phyloP scores from a whole-genome alignment of 2,797 vertebrate genomes.

The Crax fasciolata region DNA sequence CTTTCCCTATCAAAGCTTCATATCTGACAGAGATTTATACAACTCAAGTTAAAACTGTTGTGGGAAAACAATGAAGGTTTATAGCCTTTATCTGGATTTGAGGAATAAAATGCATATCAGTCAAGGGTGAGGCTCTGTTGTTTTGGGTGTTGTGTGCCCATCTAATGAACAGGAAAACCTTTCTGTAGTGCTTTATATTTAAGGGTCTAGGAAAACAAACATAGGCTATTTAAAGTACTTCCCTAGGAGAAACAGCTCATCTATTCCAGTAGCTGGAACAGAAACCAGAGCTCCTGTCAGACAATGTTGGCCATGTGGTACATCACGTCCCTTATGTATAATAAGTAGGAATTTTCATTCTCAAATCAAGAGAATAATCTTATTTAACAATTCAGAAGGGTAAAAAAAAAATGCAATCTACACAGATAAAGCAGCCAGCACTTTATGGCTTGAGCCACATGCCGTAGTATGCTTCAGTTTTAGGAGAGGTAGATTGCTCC shows the following conservation, averaged over 20 bases:
- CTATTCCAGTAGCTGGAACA: background rate
- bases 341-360: background rate
- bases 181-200: background rate
- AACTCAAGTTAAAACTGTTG: background rate
- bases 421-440: background rate
- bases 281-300: background rate
- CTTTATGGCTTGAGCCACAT: background rate
- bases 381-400: background rate
- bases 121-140: background rate
- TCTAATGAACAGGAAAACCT: background rate
- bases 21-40: background rate
- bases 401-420: background rate
- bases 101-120: background rate
- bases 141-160: background rate
- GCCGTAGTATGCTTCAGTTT: background rate
- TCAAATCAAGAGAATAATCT: background rate
- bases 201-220: background rate
- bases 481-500: background rate
- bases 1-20: constrained; percentile 1
- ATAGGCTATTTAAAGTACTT: background rate
- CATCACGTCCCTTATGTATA: background rate
- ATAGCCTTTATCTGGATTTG: background rate
- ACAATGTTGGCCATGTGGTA: background rate
- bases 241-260: background rate
- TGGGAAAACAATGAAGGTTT: background rate